These are phyloP conservation scores for Brachyopa scutellaris DNA, from an alignment of 2,888 invertebrate species.

Conservation along the genomic window DNA sequence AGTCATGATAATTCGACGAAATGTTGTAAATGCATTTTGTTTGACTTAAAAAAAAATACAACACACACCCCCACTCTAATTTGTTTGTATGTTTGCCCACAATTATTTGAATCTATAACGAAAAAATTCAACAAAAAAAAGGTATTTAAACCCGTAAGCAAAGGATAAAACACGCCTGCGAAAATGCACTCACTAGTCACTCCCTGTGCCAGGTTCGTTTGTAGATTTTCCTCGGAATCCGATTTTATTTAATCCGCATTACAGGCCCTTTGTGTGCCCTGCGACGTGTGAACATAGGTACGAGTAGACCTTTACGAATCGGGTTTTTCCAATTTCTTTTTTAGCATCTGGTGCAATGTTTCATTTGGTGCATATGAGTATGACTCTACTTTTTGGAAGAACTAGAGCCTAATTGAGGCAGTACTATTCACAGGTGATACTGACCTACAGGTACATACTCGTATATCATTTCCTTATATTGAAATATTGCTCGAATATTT, in stretches of 20 bases:
- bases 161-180: slow-evolving; percentile 60
- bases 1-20: no score
- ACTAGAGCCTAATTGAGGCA: background rate
- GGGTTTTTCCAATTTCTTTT: slow-evolving; percentile 52
- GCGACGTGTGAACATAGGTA: slow-evolving; percentile 48
- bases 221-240: slow-evolving; percentile 55
- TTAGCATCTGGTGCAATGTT: slow-evolving; percentile 52
- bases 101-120: no score
- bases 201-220: slow-evolving; percentile 39
- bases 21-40: no score
- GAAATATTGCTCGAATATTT: no score
- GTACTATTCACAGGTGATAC: slow-evolving; percentile 25
- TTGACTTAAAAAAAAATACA: no score
- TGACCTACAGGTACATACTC: no score
- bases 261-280: slow-evolving; percentile 38
- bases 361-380: slow-evolving; percentile 15
- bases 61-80: no score
- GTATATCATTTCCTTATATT: no score
- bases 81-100: no score
- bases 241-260: slow-evolving; percentile 66
- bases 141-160: slow-evolving; percentile 49
- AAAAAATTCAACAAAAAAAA: no score
- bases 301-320: background rate
- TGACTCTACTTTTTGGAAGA: background rate
- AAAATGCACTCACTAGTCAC: slow-evolving; percentile 49